These are phyloP conservation scores for Dolichotis patagonum DNA, from an alignment of 2,113 vertebrate genomes.

Conservation along the genomic window DNA sequence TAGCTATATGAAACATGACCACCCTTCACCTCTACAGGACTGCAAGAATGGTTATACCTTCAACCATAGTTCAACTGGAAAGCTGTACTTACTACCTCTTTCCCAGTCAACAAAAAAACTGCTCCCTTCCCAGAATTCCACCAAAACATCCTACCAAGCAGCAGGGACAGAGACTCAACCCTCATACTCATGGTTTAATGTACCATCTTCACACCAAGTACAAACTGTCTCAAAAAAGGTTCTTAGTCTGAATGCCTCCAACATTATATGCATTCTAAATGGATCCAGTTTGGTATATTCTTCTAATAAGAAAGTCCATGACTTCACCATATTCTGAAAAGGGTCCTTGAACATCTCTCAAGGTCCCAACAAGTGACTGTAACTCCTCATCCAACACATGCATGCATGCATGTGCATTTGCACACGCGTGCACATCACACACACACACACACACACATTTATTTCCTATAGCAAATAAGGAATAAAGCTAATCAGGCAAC, in stretches of 20 bases:
- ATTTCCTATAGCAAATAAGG: not conserved
- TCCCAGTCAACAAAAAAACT: not conserved
- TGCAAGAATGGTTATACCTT: not conserved
- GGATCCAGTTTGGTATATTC: not conserved
- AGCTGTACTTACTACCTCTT: not conserved
- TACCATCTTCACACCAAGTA: not conserved
- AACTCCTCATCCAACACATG: not conserved
- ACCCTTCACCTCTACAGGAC: not conserved
- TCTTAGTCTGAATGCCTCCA: not conserved
- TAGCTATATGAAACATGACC: not conserved
- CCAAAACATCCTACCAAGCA: not conserved
- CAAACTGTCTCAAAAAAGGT: not conserved
- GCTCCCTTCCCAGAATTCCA: not conserved
- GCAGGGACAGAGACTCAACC: not conserved
- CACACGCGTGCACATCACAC: not conserved
- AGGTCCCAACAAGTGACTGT: not conserved
- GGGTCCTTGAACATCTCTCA: not conserved
- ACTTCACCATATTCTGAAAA: conserved; percentile 8
- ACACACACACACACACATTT: not conserved
- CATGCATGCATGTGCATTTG: not conserved
- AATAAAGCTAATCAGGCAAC: not conserved
- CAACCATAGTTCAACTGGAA: not conserved
- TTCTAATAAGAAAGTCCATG: not conserved
- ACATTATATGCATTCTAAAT: not conserved
- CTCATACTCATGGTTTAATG: not conserved